These are phyloP conservation scores for Dolichotis patagonum DNA, from an alignment of 2,113 vertebrate genomes.

Conservation along the genomic window DNA sequence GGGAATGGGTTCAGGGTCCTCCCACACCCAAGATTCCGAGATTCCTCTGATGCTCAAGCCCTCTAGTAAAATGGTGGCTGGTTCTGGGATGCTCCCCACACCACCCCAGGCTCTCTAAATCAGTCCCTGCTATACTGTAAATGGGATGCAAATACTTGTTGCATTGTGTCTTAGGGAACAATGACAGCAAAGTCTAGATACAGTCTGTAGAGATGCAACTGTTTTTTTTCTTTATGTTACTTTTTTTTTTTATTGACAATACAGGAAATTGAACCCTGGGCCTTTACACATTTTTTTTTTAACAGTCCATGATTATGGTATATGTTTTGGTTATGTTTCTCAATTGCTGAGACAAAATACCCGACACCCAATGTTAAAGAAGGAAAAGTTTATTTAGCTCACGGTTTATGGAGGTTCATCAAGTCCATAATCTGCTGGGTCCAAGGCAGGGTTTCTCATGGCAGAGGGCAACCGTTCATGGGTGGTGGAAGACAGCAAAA, in stretches of 20 bases:
- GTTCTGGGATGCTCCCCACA: background rate
- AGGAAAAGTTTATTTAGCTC: too few species aligned
- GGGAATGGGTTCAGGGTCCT: background rate
- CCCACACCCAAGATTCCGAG: background rate
- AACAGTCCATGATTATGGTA: background rate
- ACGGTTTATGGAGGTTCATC: too few species aligned
- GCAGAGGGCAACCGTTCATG: too few species aligned
- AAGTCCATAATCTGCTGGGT: too few species aligned
- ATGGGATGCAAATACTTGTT: background rate
- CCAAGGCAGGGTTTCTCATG: too few species aligned
- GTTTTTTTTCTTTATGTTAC: background rate
- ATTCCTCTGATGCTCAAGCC: background rate
- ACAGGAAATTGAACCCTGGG: background rate
- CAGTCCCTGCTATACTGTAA: background rate
- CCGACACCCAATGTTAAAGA: too few species aligned
- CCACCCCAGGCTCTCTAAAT: background rate
- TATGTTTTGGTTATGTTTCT: too few species aligned
- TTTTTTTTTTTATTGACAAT: background rate
- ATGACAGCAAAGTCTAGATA: background rate
- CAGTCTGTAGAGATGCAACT: background rate
- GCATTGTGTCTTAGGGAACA: background rate
- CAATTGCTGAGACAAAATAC: too few species aligned
- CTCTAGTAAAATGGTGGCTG: background rate
- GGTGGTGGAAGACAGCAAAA: too few species aligned
- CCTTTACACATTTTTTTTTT: background rate